These are phyloP conservation scores for Ctenopoma kingsleyae DNA, from an alignment of 2,797 vertebrate genomes.

Conservation along the genomic window DNA sequence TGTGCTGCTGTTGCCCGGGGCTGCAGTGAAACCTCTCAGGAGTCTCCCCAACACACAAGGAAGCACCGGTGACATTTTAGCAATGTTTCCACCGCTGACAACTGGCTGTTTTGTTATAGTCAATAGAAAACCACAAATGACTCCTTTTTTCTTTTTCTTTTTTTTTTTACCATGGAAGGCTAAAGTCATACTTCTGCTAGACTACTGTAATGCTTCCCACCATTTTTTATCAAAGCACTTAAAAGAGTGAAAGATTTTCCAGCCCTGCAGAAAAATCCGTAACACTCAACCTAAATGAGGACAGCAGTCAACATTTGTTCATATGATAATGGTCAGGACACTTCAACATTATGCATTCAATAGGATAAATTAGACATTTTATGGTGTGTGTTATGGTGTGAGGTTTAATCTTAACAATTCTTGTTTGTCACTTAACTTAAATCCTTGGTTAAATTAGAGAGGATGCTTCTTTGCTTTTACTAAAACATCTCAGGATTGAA, in stretches of 20 bases:
- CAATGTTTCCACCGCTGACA: slow-evolving; percentile 3
- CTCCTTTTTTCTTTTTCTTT: not conserved
- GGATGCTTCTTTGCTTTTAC: not conserved
- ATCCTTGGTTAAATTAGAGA: not conserved
- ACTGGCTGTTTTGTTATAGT: not conserved
- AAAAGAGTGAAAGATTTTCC: not conserved
- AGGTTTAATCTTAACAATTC: not conserved
- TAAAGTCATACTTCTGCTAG: not conserved
- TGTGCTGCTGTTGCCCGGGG: slow-evolving; percentile 30
- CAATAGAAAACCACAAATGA: not conserved
- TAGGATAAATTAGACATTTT: slow-evolving; percentile 3
- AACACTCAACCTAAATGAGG: not conserved
- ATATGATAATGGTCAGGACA: not conserved
- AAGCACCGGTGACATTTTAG: slow-evolving; percentile 48
- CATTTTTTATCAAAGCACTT: not conserved
- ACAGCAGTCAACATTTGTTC: not conserved
- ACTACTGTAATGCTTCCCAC: not conserved
- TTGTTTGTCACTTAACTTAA: not conserved
- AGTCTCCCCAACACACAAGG: slow-evolving; percentile 41
- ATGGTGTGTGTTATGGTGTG: not conserved
- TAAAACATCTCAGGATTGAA: slow-evolving; percentile 3
- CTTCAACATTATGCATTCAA: not conserved
- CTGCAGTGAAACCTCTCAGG: slow-evolving; percentile 30
- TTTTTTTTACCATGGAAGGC: not conserved
- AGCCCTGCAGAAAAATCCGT: not conserved